Evolutionary conservation across 2,113 vertebrate species (phyloP).

Genomic region (Terrapene triunguis): DNA sequence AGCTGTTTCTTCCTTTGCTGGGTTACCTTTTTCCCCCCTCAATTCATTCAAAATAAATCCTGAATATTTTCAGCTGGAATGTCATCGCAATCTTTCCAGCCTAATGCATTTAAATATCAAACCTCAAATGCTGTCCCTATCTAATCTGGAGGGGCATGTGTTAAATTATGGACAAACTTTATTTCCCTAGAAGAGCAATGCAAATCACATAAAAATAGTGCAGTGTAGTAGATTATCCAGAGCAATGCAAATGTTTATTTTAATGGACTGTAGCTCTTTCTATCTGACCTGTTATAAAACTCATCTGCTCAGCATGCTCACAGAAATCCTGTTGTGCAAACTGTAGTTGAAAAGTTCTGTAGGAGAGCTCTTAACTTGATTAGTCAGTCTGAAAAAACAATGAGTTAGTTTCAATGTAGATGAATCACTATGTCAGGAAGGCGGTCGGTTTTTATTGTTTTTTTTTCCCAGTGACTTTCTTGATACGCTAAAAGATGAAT

Average conservation of each 20-base stretch:
- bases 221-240: background rate
- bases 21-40: constrained; percentile 11
- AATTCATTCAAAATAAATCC: background rate
- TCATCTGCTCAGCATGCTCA: constrained; percentile 12
- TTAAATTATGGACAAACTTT: constrained; percentile 4
- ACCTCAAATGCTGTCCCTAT: background rate
- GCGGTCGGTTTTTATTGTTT: background rate
- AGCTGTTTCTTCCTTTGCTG: constrained; percentile 47
- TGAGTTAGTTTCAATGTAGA: constrained; percentile 10
- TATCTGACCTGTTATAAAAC: constrained; percentile 21
- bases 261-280: constrained; percentile 34
- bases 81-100: constrained; percentile 19
- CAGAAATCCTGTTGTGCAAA: constrained; percentile 18
- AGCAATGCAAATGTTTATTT: background rate
- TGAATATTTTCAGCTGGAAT: background rate
- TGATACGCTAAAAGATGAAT: background rate
- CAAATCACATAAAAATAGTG: background rate
- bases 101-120: constrained; percentile 3
- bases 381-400: constrained; percentile 3
- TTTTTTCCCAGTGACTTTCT: background rate
- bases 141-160: background rate
- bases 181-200: background rate
- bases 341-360: background rate
- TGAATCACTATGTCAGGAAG: background rate
- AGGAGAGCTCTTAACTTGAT: constrained; percentile 12